These are phyloP conservation scores for Peromyscus nudipes DNA, from an alignment of 2,797 vertebrate species.

Conservation along the genomic window DNA sequence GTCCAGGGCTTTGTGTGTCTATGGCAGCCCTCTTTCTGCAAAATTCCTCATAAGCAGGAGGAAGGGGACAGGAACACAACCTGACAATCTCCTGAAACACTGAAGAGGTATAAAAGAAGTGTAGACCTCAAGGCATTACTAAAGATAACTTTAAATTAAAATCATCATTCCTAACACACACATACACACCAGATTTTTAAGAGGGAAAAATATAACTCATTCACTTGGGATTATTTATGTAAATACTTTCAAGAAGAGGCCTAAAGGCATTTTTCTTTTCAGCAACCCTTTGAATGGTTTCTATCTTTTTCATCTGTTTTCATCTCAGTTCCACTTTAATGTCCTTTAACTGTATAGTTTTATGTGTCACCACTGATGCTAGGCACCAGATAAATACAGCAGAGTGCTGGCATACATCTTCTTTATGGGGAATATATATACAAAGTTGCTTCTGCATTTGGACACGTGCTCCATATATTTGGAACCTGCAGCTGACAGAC, in stretches of 20 bases:
- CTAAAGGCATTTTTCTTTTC: constrained; percentile 76
- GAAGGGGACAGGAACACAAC: not conserved
- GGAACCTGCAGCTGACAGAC: constrained; percentile 81
- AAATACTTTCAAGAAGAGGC: constrained; percentile 77
- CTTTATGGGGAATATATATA: constrained; percentile 81
- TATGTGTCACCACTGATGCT: constrained; percentile 81
- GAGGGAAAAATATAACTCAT: not conserved
- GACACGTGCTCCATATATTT: constrained; percentile 80
- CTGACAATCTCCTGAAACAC: not conserved
- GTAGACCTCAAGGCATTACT: not conserved
- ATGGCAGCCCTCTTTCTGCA: not conserved
- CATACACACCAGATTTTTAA: not conserved
- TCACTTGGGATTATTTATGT: constrained; percentile 80
- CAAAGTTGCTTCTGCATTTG: constrained; percentile 80
- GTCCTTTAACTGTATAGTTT: constrained; percentile 84
- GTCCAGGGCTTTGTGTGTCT: not conserved
- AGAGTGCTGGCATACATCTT: constrained; percentile 80
- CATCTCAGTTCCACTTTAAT: constrained; percentile 81
- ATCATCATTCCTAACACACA: not conserved
- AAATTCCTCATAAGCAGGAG: not conserved
- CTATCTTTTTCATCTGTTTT: constrained; percentile 84
- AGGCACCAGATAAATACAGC: constrained; percentile 80
- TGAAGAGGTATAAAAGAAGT: constrained; percentile 7
- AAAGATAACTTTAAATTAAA: constrained; percentile 57
- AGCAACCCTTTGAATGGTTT: constrained; percentile 79